phyloP scores from a whole-genome alignment of 2,113 vertebrate genomes.

The Phalacrocorax aristotelis region DNA sequence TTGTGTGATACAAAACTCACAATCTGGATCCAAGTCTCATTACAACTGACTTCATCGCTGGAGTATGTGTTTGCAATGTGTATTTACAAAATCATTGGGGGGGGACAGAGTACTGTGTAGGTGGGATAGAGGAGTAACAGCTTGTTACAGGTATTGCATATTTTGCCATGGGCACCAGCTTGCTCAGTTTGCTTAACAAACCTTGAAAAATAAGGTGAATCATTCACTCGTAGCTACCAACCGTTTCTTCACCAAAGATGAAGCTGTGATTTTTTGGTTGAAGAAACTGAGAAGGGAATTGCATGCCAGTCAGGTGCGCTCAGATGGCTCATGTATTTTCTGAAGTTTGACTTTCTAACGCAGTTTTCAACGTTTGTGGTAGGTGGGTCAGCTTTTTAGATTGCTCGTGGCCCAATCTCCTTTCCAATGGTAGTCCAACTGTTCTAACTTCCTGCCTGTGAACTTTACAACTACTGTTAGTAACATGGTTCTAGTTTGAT shows the following conservation, averaged over 20 bases:
- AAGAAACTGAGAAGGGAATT: background rate
- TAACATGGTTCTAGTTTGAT: background rate
- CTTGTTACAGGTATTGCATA: background rate
- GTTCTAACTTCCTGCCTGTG: background rate
- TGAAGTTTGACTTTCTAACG: background rate
- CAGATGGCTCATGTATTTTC: rapidly evolving
- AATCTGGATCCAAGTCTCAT: background rate
- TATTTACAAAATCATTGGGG: background rate
- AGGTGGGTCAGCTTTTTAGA: background rate
- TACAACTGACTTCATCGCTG: background rate
- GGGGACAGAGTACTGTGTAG: background rate
- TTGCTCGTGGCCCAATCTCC: background rate
- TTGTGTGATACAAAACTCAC: rapidly evolving
- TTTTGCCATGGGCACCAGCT: background rate
- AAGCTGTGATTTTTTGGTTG: background rate
- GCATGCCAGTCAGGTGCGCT: background rate
- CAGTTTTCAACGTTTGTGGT: background rate
- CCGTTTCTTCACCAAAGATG: background rate
- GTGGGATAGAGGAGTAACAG: conserved; percentile 14
- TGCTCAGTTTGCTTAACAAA: background rate
- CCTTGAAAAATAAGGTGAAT: background rate
- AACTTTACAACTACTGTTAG: rapidly evolving
- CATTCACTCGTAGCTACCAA: background rate
- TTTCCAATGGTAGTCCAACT: background rate
- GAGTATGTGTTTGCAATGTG: background rate